Base-by-base conservation (phyloP, 2,888 invertebrate species). In the Stenchaetothrips biformis region DNA sequence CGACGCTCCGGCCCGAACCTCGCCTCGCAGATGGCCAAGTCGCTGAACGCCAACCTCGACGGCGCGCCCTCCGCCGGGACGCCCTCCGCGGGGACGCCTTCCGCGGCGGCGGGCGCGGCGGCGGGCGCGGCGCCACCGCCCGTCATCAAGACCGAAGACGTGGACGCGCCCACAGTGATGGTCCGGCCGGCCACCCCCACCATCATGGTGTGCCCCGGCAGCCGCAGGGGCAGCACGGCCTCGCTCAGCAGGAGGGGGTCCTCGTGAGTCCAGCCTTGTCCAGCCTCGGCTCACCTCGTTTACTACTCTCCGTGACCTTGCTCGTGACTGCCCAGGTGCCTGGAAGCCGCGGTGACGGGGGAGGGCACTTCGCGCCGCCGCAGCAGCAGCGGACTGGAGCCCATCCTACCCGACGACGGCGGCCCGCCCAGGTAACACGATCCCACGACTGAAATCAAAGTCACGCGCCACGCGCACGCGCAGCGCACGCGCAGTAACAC, bases 161-260 rank as follows among this genome's bases (percentile, higher is more conserved):
- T 25, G 67, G 67, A 74, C 37, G 77, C 79, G 48, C 80, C 81
- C 49, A 62, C 80, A 48, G 78, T 79, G n/a, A 47, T 74, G 47
- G 79, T 81, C n/a, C 80, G 80, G 18, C 78, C 62, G 47, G 79
- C 79, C n/a, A 59, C 78, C 4, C 80, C 79, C 25, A 79, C 79
- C 79, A 79, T 78, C 59, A 77, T 77, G 47, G 79, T 79, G 47
- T 78, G 78, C 18, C 81, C 78, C n/a, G 79, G 82, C 49, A 82
- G 82, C 48, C 78, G 83, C 27, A 78, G 82, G 13, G 78, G 81
- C 59, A 82, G 83, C 77, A 74, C 18, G 48, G 79, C 18, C 53
- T 62, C 79, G 13, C 77, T 80, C 37, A 79, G 80, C 59, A 74
- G 77, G 16, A 21, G 80, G 53, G 67, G 81, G 59, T 74, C 67